phyloP scores from a whole-genome alignment of 2,113 vertebrate genomes.

The Bubo bubo region DNA sequence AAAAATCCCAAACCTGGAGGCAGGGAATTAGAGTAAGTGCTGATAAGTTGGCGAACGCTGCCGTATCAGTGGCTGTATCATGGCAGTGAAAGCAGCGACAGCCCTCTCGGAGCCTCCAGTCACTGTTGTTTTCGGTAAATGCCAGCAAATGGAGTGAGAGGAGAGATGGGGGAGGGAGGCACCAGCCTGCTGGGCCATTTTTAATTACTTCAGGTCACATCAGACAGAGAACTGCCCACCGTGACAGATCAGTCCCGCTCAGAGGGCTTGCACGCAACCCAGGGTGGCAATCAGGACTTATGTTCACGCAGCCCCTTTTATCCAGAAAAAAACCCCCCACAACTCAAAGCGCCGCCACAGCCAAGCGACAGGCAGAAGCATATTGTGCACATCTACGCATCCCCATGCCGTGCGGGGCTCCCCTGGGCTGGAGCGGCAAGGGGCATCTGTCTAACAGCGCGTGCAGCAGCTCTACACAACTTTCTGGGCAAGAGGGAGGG shows the following conservation, averaged over 20 bases:
- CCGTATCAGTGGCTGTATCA: neutral
- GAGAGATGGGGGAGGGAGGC: neutral
- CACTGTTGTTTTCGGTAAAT: conserved; percentile 4
- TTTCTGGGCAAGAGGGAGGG: neutral
- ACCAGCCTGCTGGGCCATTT: neutral
- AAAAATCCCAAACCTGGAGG: neutral
- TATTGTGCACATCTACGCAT: neutral
- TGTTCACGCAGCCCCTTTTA: neutral
- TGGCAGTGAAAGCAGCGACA: neutral
- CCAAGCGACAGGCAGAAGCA: neutral
- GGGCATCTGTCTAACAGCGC: neutral
- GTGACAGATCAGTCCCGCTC: neutral
- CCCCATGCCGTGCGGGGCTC: neutral
- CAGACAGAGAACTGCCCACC: conserved; percentile 4
- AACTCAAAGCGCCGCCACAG: neutral
- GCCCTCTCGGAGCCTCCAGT: neutral
- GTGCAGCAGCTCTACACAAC: neutral
- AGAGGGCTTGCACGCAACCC: neutral
- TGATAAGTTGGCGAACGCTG: conserved; percentile 41
- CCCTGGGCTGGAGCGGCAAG: neutral
- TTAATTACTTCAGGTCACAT: conserved; percentile 31
- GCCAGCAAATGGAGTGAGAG: neutral
- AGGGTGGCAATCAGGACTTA: neutral
- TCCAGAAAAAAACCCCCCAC: neutral
- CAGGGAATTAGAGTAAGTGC: neutral